These are phyloP conservation scores for Oncorhynchus tshawytscha DNA, from an alignment of 2,113 vertebrate species.

Conservation along the genomic window DNA sequence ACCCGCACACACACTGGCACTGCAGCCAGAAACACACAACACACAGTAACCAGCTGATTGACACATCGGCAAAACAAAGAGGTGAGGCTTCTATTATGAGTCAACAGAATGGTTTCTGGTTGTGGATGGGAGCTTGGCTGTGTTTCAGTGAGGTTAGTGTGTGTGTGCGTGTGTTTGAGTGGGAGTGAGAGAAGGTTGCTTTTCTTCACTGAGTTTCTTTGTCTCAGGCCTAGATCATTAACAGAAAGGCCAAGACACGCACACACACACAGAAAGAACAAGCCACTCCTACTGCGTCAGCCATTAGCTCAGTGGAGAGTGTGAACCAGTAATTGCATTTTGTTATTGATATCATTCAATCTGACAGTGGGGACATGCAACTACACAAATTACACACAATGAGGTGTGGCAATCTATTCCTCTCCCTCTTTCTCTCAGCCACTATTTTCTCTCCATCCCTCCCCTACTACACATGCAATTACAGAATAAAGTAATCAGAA, in stretches of 20 bases:
- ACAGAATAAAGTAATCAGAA: not conserved
- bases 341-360: constrained; percentile 62
- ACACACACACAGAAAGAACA: constrained; percentile 14
- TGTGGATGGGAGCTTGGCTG: no score
- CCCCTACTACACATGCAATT: not conserved
- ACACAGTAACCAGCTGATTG: not conserved
- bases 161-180: no score
- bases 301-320: constrained; percentile 55
- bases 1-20: not conserved
- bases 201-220: no score
- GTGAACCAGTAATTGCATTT: constrained; percentile 61
- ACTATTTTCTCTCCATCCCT: not conserved
- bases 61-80: constrained; percentile 40
- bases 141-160: no score
- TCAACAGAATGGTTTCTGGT: not conserved
- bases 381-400: constrained; percentile 22
- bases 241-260: not conserved
- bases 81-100: not conserved
- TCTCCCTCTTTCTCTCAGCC: not conserved
- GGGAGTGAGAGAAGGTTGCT: no score
- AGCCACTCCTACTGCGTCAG: not conserved
- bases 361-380: constrained; percentile 39
- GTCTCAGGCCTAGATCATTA: no score
- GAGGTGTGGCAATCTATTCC: not conserved
- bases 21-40: no score